Percentiles rank a stretch among this genome's conserved stretches.
Conservation (phyloP, 2,888 invertebrate species). For the Blomia tropicalis region DNA sequence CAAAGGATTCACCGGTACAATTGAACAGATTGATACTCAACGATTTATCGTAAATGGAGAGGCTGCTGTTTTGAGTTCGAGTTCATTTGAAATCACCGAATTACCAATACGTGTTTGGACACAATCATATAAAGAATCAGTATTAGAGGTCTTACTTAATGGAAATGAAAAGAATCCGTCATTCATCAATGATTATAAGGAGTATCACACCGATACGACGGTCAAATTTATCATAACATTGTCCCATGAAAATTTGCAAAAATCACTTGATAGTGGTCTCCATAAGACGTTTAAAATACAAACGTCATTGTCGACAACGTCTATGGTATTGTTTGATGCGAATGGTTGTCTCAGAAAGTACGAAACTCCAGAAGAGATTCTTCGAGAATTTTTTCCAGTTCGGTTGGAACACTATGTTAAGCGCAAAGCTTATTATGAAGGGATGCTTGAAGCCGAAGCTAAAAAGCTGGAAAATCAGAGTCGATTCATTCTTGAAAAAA, state of each 20-base stretch:
- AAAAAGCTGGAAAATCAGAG: constrained; percentile 68
- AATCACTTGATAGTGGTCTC: constrained; percentile 68
- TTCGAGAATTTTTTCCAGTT: constrained; percentile 63
- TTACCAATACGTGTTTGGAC: constrained; percentile 88
- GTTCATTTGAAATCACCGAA: constrained; percentile 83
- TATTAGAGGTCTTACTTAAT: constrained; percentile 70
- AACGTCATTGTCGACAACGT: constrained; percentile 53
- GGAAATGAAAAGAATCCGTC: constrained; percentile 50
- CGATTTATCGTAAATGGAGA: constrained; percentile 62
- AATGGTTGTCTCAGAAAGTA: constrained; percentile 51
- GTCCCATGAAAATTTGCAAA: constrained; percentile 47
- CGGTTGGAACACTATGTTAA: constrained; percentile 63
- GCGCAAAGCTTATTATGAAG: constrained; percentile 74
- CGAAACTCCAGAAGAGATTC: constrained; percentile 57
- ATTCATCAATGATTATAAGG: constrained; percentile 49
- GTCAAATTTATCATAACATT: constrained; percentile 64
- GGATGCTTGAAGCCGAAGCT: constrained; percentile 75
- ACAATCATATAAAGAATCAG: constrained; percentile 81
- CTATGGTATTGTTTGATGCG: constrained; percentile 65
- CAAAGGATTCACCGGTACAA: constrained; percentile 36
- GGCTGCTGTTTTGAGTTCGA: constrained; percentile 54
- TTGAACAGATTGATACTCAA: constrained; percentile 57
- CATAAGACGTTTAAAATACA: constrained; percentile 89
- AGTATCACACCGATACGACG: constrained; percentile 88
- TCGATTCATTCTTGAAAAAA: constrained; percentile 83